Evolutionary conservation across 1,140 invertebrate species (phyloP), one percentile per base, ranked within the genome.

Genomic region (Trissolcus basalis): DNA sequence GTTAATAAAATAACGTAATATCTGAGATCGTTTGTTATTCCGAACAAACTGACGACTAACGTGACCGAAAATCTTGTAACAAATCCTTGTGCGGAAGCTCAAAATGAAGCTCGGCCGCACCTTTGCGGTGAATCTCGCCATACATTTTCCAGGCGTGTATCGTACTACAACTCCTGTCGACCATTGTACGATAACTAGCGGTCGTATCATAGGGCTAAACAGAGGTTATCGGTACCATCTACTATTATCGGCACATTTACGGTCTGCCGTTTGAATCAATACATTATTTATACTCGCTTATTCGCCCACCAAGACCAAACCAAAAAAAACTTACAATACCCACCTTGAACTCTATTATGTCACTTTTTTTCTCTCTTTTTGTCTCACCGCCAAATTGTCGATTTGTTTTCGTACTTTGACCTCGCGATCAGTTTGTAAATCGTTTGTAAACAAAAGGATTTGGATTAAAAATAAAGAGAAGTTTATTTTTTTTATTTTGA

Each of bases 241-340:
- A 60, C 76, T 71, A 64, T 45, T 80, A 77, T 81, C 73, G 71
- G 76, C 73, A 80, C 78, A 80, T 80, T 82, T 82, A 79, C 76
- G 80, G 67, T 68, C 51, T 67, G 59, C 54, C 65, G 51, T 51
- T 61, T 61, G n/a, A 69, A 78, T 73, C 61, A 73, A 81, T 84
- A 79, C 80, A 82, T 84, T 84, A 83, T 83, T 83, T 83, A 84
- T 83, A 64, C 72, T 41, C 49, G 58, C 48, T 54, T 6, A 39
- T 9, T 43, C 72, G 58, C 12, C 12, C 43, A 44, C n/a, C 9
- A n/a, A 39, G 36, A 55, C 3, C 2, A 50, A 8, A 53, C 36
- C n/a, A n/a, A 45, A 63, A 45, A 45, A 15, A 12, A 50, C 36
- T 4, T 47, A 54, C 15, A 48, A 36, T 48, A 1, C 13, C n/a